Conservation (phyloP, 2,888 invertebrate genomes). For the Melinopterus prodromus region DNA sequence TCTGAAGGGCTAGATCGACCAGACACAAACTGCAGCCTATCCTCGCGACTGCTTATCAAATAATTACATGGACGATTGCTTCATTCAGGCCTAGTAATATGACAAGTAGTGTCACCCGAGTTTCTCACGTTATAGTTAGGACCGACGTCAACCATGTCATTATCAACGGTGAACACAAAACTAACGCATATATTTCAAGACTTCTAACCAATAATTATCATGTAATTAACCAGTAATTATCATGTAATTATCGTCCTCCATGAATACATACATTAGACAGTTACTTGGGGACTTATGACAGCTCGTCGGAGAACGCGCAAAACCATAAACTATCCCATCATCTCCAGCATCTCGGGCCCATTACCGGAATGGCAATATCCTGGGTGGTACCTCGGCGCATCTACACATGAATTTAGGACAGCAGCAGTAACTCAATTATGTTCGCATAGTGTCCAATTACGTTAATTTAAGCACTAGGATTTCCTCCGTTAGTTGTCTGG, state of each 20-base stretch:
- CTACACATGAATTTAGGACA: background rate
- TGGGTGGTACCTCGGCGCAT: background rate
- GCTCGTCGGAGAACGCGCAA: background rate
- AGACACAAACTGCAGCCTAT: no score
- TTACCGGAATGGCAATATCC: background rate
- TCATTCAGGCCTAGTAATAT: no score
- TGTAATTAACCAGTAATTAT: no score
- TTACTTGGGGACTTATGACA: background rate
- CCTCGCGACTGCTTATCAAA: no score
- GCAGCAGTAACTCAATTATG: slow-evolving; percentile 4
- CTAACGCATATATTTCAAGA: no score
- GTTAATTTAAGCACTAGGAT: background rate
- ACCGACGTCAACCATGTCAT: no score
- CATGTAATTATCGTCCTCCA: background rate
- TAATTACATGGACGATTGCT: no score
- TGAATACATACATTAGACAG: background rate
- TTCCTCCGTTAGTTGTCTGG: background rate
- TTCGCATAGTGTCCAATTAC: background rate
- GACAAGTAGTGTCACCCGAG: no score
- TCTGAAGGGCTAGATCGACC: no score
- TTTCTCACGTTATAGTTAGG: no score
- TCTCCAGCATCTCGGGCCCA: background rate
- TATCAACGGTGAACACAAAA: no score
- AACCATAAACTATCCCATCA: background rate
- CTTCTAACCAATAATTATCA: no score